phyloP scores from a whole-genome alignment of 2,797 vertebrate species.

The Enteromius fasciolatus region DNA sequence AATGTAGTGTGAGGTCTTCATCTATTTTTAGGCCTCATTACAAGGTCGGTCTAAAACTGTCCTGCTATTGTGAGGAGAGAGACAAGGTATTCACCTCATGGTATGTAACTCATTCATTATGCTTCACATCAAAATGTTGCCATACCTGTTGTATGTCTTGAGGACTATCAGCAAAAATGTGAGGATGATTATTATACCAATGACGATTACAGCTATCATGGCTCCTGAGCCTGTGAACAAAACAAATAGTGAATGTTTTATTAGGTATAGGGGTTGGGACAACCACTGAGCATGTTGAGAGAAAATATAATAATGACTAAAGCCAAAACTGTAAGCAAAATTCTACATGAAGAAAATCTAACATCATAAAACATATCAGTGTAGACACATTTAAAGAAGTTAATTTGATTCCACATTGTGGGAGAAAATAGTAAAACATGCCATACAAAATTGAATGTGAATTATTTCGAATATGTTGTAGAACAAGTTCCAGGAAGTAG shows the following conservation, averaged over 20 bases:
- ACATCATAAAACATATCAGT: slow-evolving; percentile 7
- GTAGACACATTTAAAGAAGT: not conserved
- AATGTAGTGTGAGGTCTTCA: not conserved
- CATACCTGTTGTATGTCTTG: slow-evolving; percentile 94
- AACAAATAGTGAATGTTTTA: not conserved
- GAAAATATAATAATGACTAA: not conserved
- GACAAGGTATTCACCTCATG: slow-evolving; percentile 5
- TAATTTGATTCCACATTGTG: not conserved
- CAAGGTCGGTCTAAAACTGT: not conserved
- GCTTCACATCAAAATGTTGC: slow-evolving; percentile 63
- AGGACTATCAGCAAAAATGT: slow-evolving; percentile 85
- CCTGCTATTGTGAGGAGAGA: not conserved
- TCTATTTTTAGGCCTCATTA: slow-evolving; percentile 22
- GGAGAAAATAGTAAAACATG: not conserved
- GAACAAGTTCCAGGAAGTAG: slow-evolving; percentile 21
- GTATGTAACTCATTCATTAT: slow-evolving; percentile 2
- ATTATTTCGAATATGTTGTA: not conserved
- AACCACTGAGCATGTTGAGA: not conserved
- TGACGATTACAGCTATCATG: slow-evolving; percentile 90
- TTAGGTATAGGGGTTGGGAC: not conserved
- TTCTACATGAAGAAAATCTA: not conserved
- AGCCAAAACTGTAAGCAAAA: not conserved
- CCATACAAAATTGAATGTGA: slow-evolving; percentile 22
- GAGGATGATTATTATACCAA: slow-evolving; percentile 89
- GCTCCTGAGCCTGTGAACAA: slow-evolving; percentile 88